A percentile compares a stretch with the other conserved stretches of the same genome.
Evolutionary conservation across 2,113 vertebrate genomes (phyloP).

Genomic region (Tragelaphus buxtoni): DNA sequence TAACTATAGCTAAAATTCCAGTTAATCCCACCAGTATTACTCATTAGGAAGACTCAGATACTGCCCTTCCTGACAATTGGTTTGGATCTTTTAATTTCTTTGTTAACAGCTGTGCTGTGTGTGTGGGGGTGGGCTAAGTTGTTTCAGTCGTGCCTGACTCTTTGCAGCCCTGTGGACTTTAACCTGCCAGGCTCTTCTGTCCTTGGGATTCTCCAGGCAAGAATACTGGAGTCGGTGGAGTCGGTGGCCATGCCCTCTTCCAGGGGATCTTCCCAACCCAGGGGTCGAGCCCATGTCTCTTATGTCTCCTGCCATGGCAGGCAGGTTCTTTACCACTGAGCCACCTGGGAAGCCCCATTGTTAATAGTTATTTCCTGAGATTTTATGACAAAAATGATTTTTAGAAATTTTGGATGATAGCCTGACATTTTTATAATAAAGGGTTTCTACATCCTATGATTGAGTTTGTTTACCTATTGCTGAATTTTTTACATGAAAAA

Average conservation of each 20-base stretch:
- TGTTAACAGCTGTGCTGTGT: neutral
- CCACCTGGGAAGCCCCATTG: neutral
- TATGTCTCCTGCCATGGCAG: neutral
- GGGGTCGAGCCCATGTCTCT: neutral
- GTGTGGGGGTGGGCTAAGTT: neutral
- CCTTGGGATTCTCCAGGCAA: neutral
- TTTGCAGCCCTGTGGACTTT: neutral
- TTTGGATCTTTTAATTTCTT: neutral
- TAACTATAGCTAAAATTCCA: neutral
- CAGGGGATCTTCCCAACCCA: neutral
- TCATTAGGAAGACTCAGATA: neutral
- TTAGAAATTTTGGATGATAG: neutral
- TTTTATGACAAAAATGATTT: neutral
- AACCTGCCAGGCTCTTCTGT: neutral
- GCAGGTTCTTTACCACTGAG: neutral
- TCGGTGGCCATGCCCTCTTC: neutral
- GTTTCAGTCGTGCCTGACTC: neutral
- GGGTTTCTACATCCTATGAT: neutral
- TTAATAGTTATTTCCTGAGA: neutral
- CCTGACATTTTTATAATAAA: neutral
- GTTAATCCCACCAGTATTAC: neutral
- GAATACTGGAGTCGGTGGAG: neutral
- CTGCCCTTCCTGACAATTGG: neutral
- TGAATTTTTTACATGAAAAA: neutral
- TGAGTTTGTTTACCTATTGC: neutral